Base-by-base conservation (phyloP, 2,888 invertebrate genomes). In the Corythucha ciliata region DNA sequence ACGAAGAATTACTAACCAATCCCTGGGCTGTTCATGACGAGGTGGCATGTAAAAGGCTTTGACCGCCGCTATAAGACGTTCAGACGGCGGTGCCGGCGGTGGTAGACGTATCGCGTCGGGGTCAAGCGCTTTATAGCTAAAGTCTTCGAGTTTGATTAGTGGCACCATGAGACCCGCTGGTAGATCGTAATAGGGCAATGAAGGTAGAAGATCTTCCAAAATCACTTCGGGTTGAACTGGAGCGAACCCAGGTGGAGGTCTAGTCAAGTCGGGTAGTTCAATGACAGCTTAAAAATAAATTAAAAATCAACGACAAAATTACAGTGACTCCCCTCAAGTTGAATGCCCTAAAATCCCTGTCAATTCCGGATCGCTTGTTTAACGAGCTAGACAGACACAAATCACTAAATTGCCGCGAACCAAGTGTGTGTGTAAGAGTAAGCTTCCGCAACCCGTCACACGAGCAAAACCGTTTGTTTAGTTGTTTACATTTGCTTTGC, bases 151-250 rank as follows among this genome's bases (percentile, higher is more conserved):
- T 76, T 85, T 87, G 54, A 98, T 87, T 12, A 96, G 76, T n/a
- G 96, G 92, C 52, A 94, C 93, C 84, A 98, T 96, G 18, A 98
- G 75, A 37, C 96, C 97, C 49, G 97, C 96, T 2, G 98, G 97
- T 58, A 97, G 74, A 67, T 97, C 96, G 68, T 86, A 97, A 69
- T 97, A 98, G 44, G 96, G 93, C 61, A 89, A 84, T 22, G 86
- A 83, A 22, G 94, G 94, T 71, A 88, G 80, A 58, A 88, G 71
- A 56, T 88, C 87, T 62, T 87, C 85, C 46, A 76, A 68, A 2
- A 66, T 62, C 21, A 69, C 66, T 36, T 70, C 68, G 33, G 69
- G 65, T 45, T 67, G 67, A 2, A 66, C 64, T 41, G 64, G 63
- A 20, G 66, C 55, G 53, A 67, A 63, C 50, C 71, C 60, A 67